Conservation (phyloP, 2,888 invertebrate genomes). For the Amphiduros pacificus region DNA sequence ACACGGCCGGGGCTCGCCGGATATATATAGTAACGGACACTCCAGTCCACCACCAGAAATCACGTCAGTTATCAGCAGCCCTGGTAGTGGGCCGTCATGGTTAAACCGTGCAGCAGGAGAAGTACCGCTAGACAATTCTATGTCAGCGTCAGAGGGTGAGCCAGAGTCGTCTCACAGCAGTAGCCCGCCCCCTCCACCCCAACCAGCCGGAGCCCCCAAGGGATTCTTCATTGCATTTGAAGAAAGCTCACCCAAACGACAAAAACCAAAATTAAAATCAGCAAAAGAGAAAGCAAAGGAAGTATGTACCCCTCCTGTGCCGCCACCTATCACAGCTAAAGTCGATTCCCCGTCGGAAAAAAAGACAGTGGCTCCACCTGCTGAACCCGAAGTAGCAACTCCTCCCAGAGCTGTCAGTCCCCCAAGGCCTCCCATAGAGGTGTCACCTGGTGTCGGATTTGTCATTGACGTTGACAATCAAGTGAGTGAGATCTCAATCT, state of each 20-base stretch:
- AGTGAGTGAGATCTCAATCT: not conserved
- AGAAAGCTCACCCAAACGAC: slow-evolving; percentile 72
- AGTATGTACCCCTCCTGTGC: not conserved
- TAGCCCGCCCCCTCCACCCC: slow-evolving; percentile 1
- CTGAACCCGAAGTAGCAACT: not conserved
- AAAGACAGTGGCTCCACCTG: too few relatives aligned
- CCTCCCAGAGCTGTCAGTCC: slow-evolving; percentile 2
- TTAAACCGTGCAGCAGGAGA: too few relatives aligned
- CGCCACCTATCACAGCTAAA: not conserved
- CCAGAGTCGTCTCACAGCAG: too few relatives aligned
- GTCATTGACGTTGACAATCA: slow-evolving; percentile 71
- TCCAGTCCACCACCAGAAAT: too few relatives aligned
- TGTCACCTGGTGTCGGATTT: slow-evolving; percentile 52
- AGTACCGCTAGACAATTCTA: too few relatives aligned
- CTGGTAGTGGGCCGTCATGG: too few relatives aligned
- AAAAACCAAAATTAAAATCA: slow-evolving; percentile 76
- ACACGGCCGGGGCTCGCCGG: too few relatives aligned
- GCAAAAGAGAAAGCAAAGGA: slow-evolving; percentile 28
- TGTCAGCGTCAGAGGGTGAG: too few relatives aligned
- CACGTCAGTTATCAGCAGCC: too few relatives aligned
- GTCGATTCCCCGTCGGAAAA: not conserved
- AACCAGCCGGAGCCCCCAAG: slow-evolving; percentile 16
- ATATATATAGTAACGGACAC: too few relatives aligned
- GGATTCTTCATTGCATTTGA: slow-evolving; percentile 91
- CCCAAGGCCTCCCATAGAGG: slow-evolving; percentile 6